Conservation (phyloP, 1,140 invertebrate genomes). For the Cydia splendana region DNA sequence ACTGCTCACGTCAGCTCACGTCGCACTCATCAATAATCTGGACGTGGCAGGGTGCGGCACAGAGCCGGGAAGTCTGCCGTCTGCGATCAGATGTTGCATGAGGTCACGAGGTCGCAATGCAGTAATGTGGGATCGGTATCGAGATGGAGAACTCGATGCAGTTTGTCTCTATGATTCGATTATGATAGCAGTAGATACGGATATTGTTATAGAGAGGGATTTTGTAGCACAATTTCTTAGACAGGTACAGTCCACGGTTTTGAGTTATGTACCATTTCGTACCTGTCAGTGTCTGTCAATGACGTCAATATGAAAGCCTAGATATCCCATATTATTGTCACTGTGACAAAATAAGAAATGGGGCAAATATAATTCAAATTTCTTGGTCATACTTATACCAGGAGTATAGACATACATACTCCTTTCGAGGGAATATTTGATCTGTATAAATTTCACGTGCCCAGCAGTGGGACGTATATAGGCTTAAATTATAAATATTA, state of each 20-base stretch:
- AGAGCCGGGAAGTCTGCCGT: neutral
- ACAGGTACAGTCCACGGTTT: neutral
- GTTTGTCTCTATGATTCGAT: conserved; percentile 2
- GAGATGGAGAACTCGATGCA: neutral
- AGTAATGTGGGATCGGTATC: conserved; percentile 23
- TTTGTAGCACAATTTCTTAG: neutral
- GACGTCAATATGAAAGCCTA: no score
- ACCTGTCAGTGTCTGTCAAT: no score
- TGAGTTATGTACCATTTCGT: no score
- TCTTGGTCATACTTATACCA: no score
- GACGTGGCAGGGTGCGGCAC: conserved; percentile 5
- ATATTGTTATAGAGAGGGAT: neutral
- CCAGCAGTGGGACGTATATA: no score
- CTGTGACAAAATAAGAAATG: no score
- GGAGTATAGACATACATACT: no score
- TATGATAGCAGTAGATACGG: neutral
- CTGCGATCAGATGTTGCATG: conserved; percentile 17
- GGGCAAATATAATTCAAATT: no score
- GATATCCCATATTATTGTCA: no score
- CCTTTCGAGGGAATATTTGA: no score
- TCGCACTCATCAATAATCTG: conserved; percentile 11
- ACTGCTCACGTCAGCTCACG: neutral
- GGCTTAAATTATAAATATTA: no score
- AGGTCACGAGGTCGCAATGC: conserved; percentile 32
- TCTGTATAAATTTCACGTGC: no score